A percentile compares a stretch with the other conserved stretches of the same genome.
These are phyloP conservation scores for Cladopsammia gracilis DNA, from an alignment of 64 coral and sea anemone species.

Conservation along the genomic window DNA sequence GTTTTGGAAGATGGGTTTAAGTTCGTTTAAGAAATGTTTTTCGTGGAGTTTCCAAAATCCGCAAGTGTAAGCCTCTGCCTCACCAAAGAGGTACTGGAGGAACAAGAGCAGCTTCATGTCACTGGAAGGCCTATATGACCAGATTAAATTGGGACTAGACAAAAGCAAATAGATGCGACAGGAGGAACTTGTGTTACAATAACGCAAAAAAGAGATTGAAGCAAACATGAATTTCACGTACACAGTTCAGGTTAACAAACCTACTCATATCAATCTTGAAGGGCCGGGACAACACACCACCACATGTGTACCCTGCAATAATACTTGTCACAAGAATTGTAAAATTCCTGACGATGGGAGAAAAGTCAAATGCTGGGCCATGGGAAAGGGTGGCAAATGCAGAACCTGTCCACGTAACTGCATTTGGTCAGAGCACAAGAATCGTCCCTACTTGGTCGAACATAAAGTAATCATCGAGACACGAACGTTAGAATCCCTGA, in stretches of 20 bases:
- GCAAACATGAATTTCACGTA: constrained; percentile 45
- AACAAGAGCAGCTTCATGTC: neutral
- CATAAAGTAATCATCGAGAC: neutral
- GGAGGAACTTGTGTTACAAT: constrained; percentile 26
- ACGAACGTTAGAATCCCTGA: constrained; percentile 23
- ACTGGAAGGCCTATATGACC: neutral
- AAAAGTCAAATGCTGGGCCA: neutral
- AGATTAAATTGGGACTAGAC: constrained; percentile 3
- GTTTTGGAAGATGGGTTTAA: constrained; percentile 46
- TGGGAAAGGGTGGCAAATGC: neutral
- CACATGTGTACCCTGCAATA: constrained; percentile 39
- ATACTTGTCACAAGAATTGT: constrained; percentile 50
- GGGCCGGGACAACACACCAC: constrained; percentile 39
- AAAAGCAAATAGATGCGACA: constrained; percentile 28
- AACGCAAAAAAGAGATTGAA: constrained; percentile 32
- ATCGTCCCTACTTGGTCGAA: constrained; percentile 27
- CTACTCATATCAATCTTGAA: neutral
- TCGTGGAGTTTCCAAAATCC: neutral
- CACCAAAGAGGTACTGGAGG: constrained; percentile 25
- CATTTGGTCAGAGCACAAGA: constrained; percentile 29
- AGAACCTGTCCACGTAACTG: constrained; percentile 14
- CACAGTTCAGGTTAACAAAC: neutral
- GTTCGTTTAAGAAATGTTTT: constrained; percentile 17
- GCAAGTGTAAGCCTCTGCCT: constrained; percentile 45
- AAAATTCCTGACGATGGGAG: neutral